Evolutionary conservation across 2,113 vertebrate species (phyloP).

Genomic region (Chaetops frenatus): DNA sequence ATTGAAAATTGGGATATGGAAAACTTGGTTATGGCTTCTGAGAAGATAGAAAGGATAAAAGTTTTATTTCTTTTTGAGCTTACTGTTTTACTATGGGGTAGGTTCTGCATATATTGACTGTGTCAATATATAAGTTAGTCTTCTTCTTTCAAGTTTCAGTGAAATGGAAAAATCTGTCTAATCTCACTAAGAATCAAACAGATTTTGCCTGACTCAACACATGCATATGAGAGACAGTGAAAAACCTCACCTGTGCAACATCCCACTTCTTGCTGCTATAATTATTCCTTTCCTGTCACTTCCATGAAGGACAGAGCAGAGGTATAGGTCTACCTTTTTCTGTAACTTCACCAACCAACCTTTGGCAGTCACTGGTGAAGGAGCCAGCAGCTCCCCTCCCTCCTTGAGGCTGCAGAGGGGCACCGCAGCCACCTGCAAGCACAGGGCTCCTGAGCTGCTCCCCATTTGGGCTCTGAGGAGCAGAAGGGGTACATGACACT

Average conservation of each 20-base stretch:
- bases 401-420: background rate
- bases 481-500: too few species aligned
- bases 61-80: background rate
- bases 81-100: background rate
- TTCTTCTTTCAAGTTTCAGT: background rate
- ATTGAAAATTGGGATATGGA: background rate
- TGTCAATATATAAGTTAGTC: background rate
- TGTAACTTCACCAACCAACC: background rate
- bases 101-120: background rate
- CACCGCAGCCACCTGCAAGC: background rate
- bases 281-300: background rate
- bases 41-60: background rate
- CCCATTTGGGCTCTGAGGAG: accelerated
- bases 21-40: background rate
- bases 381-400: background rate
- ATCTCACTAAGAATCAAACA: background rate
- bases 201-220: background rate
- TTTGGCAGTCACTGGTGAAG: background rate
- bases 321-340: accelerated
- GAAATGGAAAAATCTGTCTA: background rate
- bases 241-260: background rate
- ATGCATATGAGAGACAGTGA: background rate
- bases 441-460: accelerated
- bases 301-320: background rate
- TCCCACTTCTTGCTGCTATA: background rate